These are phyloP conservation scores for Perca flavescens DNA, from an alignment of 2,113 vertebrate genomes.

Conservation along the genomic window DNA sequence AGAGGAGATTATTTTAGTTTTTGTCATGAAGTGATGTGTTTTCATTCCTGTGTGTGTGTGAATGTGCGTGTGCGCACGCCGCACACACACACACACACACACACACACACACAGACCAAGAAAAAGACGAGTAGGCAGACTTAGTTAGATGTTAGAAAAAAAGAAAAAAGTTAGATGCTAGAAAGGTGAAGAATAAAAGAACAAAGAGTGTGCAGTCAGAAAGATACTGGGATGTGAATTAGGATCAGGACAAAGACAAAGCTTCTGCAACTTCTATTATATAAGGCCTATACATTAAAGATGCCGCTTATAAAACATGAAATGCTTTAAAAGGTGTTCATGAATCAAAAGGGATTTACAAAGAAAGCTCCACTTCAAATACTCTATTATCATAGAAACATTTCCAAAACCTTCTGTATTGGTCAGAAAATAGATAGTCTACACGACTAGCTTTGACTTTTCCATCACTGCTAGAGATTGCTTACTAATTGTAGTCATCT, in stretches of 20 bases:
- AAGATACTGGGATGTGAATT: background rate
- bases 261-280: constrained; percentile 12
- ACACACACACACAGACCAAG: background rate
- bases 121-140: constrained; percentile 31
- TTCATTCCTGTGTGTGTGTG: constrained; percentile 9
- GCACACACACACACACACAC: background rate
- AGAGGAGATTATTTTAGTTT: constrained; percentile 72
- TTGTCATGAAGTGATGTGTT: constrained; percentile 36
- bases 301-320: background rate
- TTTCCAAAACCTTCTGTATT: background rate
- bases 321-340: background rate
- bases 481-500: background rate
- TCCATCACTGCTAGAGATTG: background rate
- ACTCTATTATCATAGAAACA: background rate
- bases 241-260: constrained; percentile 5
- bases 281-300: background rate
- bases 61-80: background rate
- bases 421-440: background rate
- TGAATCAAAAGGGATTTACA: constrained; percentile 4
- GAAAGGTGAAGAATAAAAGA: constrained; percentile 11
- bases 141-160: background rate
- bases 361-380: background rate
- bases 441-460: background rate
- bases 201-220: constrained; percentile 11
- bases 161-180: constrained; percentile 7